Evolutionary conservation across 2,113 vertebrate genomes (phyloP), one percentile per base, ranked within the genome.

Genomic region (Tretioscincus oriximinensis): DNA sequence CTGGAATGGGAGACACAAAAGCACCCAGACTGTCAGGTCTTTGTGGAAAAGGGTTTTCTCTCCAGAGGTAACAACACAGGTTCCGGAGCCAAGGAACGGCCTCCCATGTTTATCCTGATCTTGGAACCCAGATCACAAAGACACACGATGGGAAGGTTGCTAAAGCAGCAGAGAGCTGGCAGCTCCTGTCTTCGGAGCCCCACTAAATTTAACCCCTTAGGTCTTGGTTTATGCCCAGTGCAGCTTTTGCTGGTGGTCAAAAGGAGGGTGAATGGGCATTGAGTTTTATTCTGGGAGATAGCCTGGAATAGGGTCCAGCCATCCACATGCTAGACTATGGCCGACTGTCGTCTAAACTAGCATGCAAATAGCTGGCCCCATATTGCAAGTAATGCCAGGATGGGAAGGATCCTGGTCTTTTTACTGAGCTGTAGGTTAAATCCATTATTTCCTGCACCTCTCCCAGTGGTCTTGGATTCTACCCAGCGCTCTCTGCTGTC

Each of bases 41-140:
- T 12, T 26, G 16, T 29, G 31, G 35, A 18, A 61, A 54, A 54
- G 22, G 24, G 24, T 26, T 63, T 76, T 18, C 29, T 35, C 10
- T 47, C 45, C 10, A 45, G 21, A 4, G 18, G 41, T 9, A 47
- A 21, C 11, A 24, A 26, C 22, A 66, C 64, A 66, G 26, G 26
- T n/a, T 64, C 21, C 20, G 22, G 68, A n/a, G 54, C 54, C 4
- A 14, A 58, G 54, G 54, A 58, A 58, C 18, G 54, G 2, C 54
- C 4, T 4, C 16, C 14, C 54, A 18, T 58, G 14, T 18, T 5
- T 18, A 16, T 20, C 16, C 24, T 1, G 35, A 21, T 3, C 41
- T 24, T 8, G 1, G 20, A 22, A 45, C 31, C 1, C 18, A 2
- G 35, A 45, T 7, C 9, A 47, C 1, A 8, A 1, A 9, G 22